phyloP scores from a whole-genome alignment of 2,113 vertebrate genomes.

The Neogale vison region DNA sequence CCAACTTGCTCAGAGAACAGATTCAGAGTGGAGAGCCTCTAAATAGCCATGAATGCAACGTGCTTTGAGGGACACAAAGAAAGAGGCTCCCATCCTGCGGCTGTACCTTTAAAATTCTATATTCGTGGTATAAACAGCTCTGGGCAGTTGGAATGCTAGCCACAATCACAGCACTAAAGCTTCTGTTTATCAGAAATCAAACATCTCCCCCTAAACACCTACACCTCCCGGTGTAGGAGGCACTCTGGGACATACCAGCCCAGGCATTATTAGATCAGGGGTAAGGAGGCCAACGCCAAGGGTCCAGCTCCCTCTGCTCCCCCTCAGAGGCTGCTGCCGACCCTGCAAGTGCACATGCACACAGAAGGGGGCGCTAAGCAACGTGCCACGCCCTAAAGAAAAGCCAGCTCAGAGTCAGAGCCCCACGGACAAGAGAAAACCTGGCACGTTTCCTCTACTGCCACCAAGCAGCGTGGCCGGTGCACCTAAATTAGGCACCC shows the following conservation, averaged over 20 bases:
- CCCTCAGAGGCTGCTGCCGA: fast-evolving
- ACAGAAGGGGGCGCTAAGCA: neutral
- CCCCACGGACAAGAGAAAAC: neutral
- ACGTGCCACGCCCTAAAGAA: neutral
- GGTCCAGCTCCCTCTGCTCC: neutral
- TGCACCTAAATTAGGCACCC: neutral
- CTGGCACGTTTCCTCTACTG: neutral
- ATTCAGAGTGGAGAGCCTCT: neutral
- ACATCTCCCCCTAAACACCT: neutral
- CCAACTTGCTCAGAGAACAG: constrained; percentile 9
- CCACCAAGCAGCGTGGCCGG: neutral
- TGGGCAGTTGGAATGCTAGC: neutral
- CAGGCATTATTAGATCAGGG: no score
- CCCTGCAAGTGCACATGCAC: fast-evolving
- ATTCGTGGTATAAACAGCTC: neutral
- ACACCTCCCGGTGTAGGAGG: neutral
- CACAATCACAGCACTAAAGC: neutral
- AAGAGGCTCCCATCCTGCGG: neutral
- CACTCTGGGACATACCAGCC: no score
- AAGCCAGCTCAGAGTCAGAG: neutral
- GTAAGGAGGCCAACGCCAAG: neutral
- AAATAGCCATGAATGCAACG: neutral
- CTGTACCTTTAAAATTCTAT: neutral
- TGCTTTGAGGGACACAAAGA: neutral
- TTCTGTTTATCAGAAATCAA: constrained; percentile 2